Evolutionary conservation across 2,888 invertebrate species (phyloP), one percentile per base, ranked within the genome.

Genomic region (Folsomia manolachei): DNA sequence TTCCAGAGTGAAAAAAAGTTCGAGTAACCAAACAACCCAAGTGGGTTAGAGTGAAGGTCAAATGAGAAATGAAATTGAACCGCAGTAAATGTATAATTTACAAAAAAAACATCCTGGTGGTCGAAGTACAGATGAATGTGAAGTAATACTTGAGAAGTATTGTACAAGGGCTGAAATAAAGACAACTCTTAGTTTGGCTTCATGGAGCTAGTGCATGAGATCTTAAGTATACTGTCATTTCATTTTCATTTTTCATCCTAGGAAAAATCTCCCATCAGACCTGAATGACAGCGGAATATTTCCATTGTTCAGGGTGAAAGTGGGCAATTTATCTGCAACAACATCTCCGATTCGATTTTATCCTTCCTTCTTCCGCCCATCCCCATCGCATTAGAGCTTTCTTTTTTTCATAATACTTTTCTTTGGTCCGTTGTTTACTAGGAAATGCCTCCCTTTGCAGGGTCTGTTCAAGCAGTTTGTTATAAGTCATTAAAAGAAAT

Each of bases 241-340:
- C 39, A 39, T 75, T 39, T 39, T 39, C 39, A 39, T 75, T 75
- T 77, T 73, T 77, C 75, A 71, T 71, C 65, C 63, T 26, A 69
- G 70, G 69, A 74, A 68, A 73, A 72, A 70, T 71, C 64, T 52
- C 73, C 74, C 62, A 78, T 78, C 78, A 73, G 64, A 69, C 70
- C 63, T 73, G 73, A 76, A 75, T 73, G 78, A 75, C 78, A 78
- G 75, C 63, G 71, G 72, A 71, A 78, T 78, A 75, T 78, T 76
- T 78, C 70, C 69, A 25, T 73, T 56, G 67, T 70, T 63, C 39
- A n/a, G 39, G 14, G 39, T 39, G 39, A 39, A 39, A 39, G 39
- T 39, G 39, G 14, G 39, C 39, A 9, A 39, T 39, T 39, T 39
- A 39, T 39, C 39, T 39, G 39, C 39, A 39, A 39, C 39, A 39